Conservation (phyloP, 2,888 invertebrate species). For the Cephalotes varians region DNA sequence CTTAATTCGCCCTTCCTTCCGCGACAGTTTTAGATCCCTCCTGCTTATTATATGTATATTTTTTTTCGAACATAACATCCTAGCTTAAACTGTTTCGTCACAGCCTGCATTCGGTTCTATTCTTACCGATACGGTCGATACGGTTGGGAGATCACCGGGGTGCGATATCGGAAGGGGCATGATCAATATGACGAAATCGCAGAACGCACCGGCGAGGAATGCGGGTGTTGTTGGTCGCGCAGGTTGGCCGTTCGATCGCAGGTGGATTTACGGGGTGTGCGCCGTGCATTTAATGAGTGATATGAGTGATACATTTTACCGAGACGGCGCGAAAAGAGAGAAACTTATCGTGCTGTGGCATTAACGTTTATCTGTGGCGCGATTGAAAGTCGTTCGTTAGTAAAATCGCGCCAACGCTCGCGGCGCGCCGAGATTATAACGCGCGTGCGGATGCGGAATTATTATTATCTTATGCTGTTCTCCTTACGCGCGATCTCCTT, state of each 20-base stretch:
- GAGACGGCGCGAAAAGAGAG: conserved; percentile 18
- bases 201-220: conserved; percentile 6
- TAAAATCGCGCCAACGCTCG: conserved; percentile 1
- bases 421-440: conserved; percentile 23
- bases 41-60: neutral
- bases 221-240: neutral
- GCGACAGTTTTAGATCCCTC: neutral
- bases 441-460: conserved; percentile 48
- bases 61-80: neutral
- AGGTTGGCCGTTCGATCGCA: conserved; percentile 26
- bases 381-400: conserved; percentile 29
- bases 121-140: neutral
- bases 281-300: neutral
- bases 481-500: conserved; percentile 42
- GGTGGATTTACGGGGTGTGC: conserved; percentile 31
- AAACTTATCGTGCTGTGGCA: conserved; percentile 20
- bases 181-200: conserved; percentile 39
- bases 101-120: conserved; percentile 15
- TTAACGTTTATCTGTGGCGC: conserved; percentile 3
- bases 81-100: neutral
- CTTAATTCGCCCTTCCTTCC: neutral
- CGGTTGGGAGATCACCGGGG: neutral
- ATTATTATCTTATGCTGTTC: conserved; percentile 44
- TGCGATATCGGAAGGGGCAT: conserved; percentile 14
- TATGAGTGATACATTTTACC: conserved; percentile 24